Percentiles rank a stretch among this genome's conserved stretches.
Conservation (phyloP, 2,113 vertebrate species). For the Albula glossodonta region DNA sequence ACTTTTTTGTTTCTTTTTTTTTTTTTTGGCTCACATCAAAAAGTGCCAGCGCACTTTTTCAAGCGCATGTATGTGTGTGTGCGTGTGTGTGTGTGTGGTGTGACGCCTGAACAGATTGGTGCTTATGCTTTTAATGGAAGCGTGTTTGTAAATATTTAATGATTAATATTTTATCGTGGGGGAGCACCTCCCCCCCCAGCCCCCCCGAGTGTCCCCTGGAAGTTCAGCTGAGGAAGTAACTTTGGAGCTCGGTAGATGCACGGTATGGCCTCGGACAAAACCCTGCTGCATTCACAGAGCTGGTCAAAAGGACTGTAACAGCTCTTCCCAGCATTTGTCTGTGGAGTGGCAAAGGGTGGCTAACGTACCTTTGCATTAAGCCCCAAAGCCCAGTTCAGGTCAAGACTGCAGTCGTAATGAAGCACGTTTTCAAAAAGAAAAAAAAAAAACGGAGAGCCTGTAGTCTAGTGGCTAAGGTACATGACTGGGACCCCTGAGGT, state of each 20-base stretch:
- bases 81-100: too few species aligned
- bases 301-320: neutral
- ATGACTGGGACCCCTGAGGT: too few species aligned
- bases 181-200: too few species aligned
- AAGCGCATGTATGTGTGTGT: too few species aligned
- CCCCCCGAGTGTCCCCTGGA: neutral
- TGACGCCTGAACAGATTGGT: neutral
- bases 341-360: neutral
- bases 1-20: neutral
- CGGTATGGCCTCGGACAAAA: neutral
- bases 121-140: neutral
- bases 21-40: too few species aligned
- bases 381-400: neutral
- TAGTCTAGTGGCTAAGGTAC: too few species aligned
- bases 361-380: neutral
- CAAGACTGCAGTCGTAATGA: too few species aligned
- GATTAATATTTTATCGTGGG: too few species aligned
- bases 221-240: neutral
- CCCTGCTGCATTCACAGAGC: neutral
- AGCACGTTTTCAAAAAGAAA: too few species aligned
- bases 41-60: too few species aligned
- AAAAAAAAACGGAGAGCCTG: too few species aligned
- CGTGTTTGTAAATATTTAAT: neutral
- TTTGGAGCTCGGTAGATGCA: neutral
- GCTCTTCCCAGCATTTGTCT: neutral